These are phyloP conservation scores for Lepisosteus osseus DNA, from an alignment of 2,113 vertebrate species.

Conservation along the genomic window DNA sequence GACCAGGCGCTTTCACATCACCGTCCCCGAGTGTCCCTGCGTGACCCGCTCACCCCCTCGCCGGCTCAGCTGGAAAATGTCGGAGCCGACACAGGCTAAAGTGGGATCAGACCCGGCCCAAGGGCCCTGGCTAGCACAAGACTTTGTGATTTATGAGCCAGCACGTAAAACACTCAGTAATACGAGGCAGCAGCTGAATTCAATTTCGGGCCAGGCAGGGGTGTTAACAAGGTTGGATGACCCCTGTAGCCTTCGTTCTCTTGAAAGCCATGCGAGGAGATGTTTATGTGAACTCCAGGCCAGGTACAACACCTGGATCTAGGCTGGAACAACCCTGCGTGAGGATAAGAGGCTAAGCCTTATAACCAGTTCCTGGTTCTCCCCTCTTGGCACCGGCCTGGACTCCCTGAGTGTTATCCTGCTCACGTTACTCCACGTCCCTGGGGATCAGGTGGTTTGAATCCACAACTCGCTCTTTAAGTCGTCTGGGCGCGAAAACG, in stretches of 20 bases:
- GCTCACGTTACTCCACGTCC: no score
- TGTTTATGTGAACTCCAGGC: not conserved
- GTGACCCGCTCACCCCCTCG: not conserved
- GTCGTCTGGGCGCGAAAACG: no score
- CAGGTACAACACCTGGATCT: not conserved
- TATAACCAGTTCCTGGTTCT: no score
- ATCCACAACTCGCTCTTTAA: no score
- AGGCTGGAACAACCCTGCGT: not conserved
- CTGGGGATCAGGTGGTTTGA: no score
- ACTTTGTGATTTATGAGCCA: slow-evolving; percentile 38
- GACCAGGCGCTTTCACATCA: slow-evolving; percentile 21
- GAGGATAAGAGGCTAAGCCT: not conserved
- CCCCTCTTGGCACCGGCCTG: no score
- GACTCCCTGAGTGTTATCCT: no score
- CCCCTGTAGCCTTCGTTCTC: slow-evolving; percentile 31
- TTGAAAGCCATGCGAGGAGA: slow-evolving; percentile 7
- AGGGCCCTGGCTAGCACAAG: slow-evolving; percentile 26
- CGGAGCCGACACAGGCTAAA: slow-evolving; percentile 36
- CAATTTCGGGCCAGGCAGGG: slow-evolving; percentile 34
- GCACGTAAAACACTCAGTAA: slow-evolving; percentile 37
- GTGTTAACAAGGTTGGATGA: slow-evolving; percentile 43
- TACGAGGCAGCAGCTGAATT: slow-evolving; percentile 41
- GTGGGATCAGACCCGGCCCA: slow-evolving; percentile 38
- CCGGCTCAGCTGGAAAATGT: slow-evolving; percentile 21
- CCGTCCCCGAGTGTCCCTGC: no score